Conservation (phyloP, 2,797 vertebrate species). For the Neomorphus geoffroyi region DNA sequence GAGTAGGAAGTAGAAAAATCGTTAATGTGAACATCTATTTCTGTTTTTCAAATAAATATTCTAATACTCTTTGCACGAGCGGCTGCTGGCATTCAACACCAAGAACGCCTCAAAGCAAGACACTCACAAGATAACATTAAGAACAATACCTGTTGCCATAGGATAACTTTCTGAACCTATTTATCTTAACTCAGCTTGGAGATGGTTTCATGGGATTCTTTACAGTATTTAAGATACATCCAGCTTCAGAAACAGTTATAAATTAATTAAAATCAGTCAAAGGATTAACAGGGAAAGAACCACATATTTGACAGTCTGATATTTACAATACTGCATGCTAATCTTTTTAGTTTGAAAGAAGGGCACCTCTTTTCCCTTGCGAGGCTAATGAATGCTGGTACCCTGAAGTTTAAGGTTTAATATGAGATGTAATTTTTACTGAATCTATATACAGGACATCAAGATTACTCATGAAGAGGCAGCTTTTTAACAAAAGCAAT, state of each 20-base stretch:
- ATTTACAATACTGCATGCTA: neutral
- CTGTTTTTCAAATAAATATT: neutral
- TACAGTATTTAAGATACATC: neutral
- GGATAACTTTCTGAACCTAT: neutral
- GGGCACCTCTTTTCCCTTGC: neutral
- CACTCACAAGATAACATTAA: rapidly evolving
- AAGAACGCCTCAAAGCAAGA: neutral
- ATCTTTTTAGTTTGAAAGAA: neutral
- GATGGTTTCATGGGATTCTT: neutral
- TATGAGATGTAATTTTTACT: neutral
- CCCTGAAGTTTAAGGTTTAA: neutral
- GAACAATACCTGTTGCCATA: neutral
- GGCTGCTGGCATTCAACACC: neutral
- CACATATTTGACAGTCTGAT: neutral
- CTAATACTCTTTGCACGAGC: neutral
- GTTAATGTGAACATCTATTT: neutral
- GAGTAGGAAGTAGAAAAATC: neutral
- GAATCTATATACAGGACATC: neutral
- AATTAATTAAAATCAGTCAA: neutral
- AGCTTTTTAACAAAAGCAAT: neutral
- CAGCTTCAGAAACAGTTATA: neutral
- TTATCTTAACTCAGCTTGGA: neutral
- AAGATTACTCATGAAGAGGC: neutral
- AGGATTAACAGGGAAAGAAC: neutral
- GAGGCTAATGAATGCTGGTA: neutral